A percentile compares a stretch with the other conserved stretches of the same genome.
phyloP scores from a whole-genome alignment of 2,888 invertebrate species.

The Cerceris ruficornis region DNA sequence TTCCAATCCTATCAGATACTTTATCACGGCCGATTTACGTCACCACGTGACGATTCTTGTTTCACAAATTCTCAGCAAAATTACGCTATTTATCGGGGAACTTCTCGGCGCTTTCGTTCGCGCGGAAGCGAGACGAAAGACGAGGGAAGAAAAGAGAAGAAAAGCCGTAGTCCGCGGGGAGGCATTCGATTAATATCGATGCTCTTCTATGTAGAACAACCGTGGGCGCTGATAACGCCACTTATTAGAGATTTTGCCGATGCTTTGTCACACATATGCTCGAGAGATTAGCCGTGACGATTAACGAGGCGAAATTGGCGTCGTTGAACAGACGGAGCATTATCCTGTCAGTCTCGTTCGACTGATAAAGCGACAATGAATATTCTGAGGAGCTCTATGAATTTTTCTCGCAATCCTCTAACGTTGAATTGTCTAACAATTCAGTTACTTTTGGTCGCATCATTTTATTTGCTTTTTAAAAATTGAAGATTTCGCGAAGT shows the following conservation, averaged over 20 bases:
- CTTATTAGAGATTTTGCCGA: constrained; percentile 14
- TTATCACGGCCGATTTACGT: too few relatives aligned
- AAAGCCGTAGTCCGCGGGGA: neutral
- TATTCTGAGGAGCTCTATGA: too few relatives aligned
- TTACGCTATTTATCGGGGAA: neutral
- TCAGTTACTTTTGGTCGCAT: too few relatives aligned
- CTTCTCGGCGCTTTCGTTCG: neutral
- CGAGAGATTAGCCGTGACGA: constrained; percentile 45
- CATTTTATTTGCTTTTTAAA: too few relatives aligned
- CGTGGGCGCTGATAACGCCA: constrained; percentile 34
- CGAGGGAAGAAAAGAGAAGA: neutral
- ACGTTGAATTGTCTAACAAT: too few relatives aligned
- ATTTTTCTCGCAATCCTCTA: too few relatives aligned
- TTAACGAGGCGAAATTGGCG: constrained; percentile 46
- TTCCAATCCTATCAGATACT: too few relatives aligned
- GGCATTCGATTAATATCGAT: constrained; percentile 4
- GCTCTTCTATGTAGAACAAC: neutral
- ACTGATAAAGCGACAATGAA: neutral
- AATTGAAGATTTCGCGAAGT: too few relatives aligned
- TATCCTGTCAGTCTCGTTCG: constrained; percentile 18
- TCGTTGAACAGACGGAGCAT: constrained; percentile 38
- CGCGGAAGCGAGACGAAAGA: neutral
- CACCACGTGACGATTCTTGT: too few relatives aligned
- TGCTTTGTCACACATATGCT: constrained; percentile 34
- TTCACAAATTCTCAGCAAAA: neutral